phyloP scores from a whole-genome alignment of 2,113 vertebrate genomes.

The Arothron firmamentum region DNA sequence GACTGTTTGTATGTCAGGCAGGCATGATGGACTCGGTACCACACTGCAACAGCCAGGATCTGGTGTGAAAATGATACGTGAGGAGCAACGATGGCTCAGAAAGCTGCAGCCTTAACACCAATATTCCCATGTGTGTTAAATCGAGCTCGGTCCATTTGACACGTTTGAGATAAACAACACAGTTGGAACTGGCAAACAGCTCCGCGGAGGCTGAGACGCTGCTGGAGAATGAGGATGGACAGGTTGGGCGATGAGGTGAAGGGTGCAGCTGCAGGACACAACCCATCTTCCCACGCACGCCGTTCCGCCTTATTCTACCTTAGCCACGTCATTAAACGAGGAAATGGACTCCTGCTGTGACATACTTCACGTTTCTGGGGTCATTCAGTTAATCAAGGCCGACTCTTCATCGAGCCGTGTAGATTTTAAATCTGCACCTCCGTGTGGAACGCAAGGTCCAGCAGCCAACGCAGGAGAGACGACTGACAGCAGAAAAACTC shows the following conservation, averaged over 20 bases:
- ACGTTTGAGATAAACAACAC: background rate
- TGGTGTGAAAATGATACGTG: background rate
- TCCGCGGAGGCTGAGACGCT: background rate
- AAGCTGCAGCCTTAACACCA: too few species aligned
- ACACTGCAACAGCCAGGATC: background rate
- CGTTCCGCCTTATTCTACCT: background rate
- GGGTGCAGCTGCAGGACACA: background rate
- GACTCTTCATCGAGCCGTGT: too few species aligned
- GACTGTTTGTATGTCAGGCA: too few species aligned
- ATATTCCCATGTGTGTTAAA: background rate
- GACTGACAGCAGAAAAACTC: too few species aligned
- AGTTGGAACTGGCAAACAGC: background rate
- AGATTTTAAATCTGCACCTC: too few species aligned
- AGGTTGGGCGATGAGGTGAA: conserved; percentile 29
- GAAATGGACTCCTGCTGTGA: too few species aligned
- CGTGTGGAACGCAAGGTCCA: too few species aligned
- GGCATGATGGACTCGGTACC: too few species aligned
- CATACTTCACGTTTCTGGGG: too few species aligned
- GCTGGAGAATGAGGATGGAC: conserved; percentile 25
- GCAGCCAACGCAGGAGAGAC: too few species aligned
- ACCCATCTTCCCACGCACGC: background rate
- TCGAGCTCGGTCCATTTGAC: background rate
- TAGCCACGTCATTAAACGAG: background rate
- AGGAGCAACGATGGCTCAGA: too few species aligned
- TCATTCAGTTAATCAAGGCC: too few species aligned